Evolutionary conservation across 2,797 vertebrate genomes (phyloP), one percentile per base, ranked within the genome.

Genomic region (Dallia pectoralis): DNA sequence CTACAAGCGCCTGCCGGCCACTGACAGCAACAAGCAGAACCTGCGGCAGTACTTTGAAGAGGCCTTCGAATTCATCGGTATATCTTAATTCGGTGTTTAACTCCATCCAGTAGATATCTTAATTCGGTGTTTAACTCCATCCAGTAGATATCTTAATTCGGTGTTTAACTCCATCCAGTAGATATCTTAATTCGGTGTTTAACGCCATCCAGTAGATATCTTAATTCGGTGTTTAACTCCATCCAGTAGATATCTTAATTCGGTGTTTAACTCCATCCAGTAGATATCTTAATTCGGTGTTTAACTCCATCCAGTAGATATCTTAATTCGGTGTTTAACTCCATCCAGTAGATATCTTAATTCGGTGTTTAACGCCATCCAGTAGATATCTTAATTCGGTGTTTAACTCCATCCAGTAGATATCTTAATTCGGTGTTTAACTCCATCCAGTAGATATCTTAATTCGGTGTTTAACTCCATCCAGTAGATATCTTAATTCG

Each of bases 1-100:
- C 91, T 99, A 99, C 92, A 99, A 99, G 87, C 92, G 98, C 67
- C 94, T 99, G 81, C 98, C 98, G 0, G 98, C 97, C 86, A 98
- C 96, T 0, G 98, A 99, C 91, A 99, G 97, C 96, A 98, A 96
- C 96, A 99, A 97, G 88, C 98, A 99, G 93, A 99, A 99, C 92
- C 95, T 99, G 89, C 95, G 97, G 62, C 97, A 98, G 93, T 99
- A 99, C 91, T 99, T 99, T 2, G 98, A 99, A 88, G 98, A 99
- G 93, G 98, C 98, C 2, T 99, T 99, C 75, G 98, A 99, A 86
- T 99, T 98, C 87, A 98, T 99, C 8, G 98, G 98, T 99, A 95
- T n/a, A n/a, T n/a, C n/a, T n/a, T n/a, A n/a, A n/a, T n/a, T n/a
- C n/a, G n/a, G n/a, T n/a, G n/a, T n/a, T n/a, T n/a, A n/a, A n/a